These are phyloP conservation scores for Philhelius pedissequus DNA, from an alignment of 2,888 invertebrate species.

Conservation along the genomic window DNA sequence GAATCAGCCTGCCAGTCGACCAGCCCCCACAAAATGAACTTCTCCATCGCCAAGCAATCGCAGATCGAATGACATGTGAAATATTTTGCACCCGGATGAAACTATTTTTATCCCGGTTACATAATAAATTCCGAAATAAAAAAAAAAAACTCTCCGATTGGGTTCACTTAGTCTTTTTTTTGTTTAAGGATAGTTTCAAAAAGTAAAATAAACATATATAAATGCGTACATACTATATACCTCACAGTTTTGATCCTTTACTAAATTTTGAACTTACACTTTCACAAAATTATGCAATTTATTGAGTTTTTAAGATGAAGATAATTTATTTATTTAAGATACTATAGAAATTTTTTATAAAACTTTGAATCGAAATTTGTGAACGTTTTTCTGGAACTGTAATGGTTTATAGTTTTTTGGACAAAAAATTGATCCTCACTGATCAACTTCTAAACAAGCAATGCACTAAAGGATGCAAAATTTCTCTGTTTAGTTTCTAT, in stretches of 20 bases:
- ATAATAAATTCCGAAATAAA: slow-evolving; percentile 12
- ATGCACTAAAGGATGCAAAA: slow-evolving; percentile 80
- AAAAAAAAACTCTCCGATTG: neutral
- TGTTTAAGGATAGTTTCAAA: neutral
- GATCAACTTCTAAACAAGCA: slow-evolving; percentile 78
- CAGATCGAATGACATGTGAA: slow-evolving; percentile 51
- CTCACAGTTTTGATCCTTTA: slow-evolving; percentile 32
- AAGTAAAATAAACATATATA: neutral
- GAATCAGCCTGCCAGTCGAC: neutral
- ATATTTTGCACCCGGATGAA: slow-evolving; percentile 27
- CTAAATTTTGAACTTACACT: neutral
- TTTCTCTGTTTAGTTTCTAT: slow-evolving; percentile 75
- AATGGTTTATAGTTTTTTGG: slow-evolving; percentile 37
- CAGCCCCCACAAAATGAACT: neutral
- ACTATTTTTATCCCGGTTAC: slow-evolving; percentile 56
- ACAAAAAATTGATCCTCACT: slow-evolving; percentile 74
- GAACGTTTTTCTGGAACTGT: neutral
- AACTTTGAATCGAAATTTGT: slow-evolving; percentile 37
- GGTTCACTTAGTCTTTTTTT: neutral
- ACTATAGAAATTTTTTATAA: neutral
- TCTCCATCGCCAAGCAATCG: slow-evolving; percentile 25
- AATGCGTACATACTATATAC: neutral
- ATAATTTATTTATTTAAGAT: neutral
- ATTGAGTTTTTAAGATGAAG: neutral
- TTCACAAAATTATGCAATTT: neutral